These are phyloP conservation scores for Manis crassicaudata DNA, from an alignment of 2,797 vertebrate genomes.

Conservation along the genomic window DNA sequence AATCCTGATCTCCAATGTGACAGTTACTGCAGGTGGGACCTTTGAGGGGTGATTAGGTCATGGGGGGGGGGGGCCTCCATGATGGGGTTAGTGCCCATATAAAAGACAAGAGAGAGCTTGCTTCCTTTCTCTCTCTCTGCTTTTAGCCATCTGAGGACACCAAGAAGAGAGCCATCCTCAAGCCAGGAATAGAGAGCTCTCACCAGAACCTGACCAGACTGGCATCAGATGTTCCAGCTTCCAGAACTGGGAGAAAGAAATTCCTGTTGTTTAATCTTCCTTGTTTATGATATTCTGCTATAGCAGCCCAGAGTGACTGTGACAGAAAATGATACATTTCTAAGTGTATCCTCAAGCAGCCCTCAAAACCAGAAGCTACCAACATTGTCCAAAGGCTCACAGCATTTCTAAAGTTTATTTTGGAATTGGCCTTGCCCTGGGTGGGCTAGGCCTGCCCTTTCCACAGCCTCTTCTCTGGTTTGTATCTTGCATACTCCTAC, in stretches of 20 bases:
- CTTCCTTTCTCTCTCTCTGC: neutral
- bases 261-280: neutral
- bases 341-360: neutral
- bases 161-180: neutral
- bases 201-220: neutral
- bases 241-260: neutral
- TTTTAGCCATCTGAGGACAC: neutral
- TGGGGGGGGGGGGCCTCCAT: too few species aligned
- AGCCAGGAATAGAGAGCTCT: neutral
- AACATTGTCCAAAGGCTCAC: neutral
- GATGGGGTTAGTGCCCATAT: neutral
- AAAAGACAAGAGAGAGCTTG: neutral
- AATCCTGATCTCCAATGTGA: neutral
- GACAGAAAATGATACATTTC: neutral
- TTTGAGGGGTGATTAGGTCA: neutral
- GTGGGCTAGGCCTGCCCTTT: neutral
- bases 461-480: neutral
- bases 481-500: neutral
- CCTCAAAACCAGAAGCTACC: neutral
- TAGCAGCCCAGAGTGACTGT: neutral
- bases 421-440: neutral
- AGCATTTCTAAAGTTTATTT: neutral
- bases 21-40: neutral
- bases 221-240: neutral
- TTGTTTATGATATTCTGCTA: neutral